phyloP scores from a whole-genome alignment of 2,888 invertebrate genomes.

The Diogma glabrata region DNA sequence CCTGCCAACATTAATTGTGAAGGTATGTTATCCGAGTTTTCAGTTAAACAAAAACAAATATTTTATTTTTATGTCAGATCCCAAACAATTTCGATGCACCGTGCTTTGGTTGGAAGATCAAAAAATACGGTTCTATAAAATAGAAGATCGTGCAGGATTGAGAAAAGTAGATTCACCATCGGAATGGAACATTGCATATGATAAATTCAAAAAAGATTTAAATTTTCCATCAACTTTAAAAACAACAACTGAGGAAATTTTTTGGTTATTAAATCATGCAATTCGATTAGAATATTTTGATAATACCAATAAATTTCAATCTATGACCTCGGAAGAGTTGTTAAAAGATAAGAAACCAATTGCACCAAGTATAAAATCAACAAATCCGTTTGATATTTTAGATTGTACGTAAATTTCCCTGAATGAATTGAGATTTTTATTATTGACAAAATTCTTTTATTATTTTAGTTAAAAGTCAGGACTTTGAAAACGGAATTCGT shows the following conservation, averaged over 20 bases:
- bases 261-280: slow-evolving; percentile 79
- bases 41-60: not conserved
- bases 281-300: slow-evolving; percentile 73
- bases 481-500: slow-evolving; percentile 73
- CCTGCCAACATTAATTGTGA: slow-evolving; percentile 57
- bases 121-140: slow-evolving; percentile 77
- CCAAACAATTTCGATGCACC: slow-evolving; percentile 63
- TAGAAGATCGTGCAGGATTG: slow-evolving; percentile 66
- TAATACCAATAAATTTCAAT: slow-evolving; percentile 59
- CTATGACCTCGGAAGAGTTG: slow-evolving; percentile 48
- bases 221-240: slow-evolving; percentile 55
- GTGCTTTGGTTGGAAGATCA: slow-evolving; percentile 89
- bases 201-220: slow-evolving; percentile 62
- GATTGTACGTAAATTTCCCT: slow-evolving; percentile 54
- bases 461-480: slow-evolving; percentile 62
- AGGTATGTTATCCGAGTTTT: slow-evolving; percentile 40
- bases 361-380: slow-evolving; percentile 61
- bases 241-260: slow-evolving; percentile 55
- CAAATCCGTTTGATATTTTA: slow-evolving; percentile 74
- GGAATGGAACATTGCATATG: slow-evolving; percentile 60
- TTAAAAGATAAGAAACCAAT: slow-evolving; percentile 43
- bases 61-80: slow-evolving; percentile 46
- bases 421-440: slow-evolving; percentile 9
- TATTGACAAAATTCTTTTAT: slow-evolving; percentile 37
- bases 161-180: slow-evolving; percentile 50